These are phyloP conservation scores for Drosophila phalerata DNA, from an alignment of 2,888 invertebrate genomes.

Conservation along the genomic window DNA sequence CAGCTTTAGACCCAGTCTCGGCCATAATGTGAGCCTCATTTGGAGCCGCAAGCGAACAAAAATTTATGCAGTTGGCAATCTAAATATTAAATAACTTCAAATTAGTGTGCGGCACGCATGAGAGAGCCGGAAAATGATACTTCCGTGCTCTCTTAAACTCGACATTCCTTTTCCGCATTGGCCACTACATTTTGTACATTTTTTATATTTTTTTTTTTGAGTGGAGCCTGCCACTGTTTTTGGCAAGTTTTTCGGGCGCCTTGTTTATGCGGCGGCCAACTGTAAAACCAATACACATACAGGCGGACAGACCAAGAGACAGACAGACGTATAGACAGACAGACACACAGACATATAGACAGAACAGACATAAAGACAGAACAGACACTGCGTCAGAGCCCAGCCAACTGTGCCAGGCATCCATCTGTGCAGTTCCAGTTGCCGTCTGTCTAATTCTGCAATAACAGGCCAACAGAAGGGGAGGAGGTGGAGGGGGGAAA, in stretches of 20 bases:
- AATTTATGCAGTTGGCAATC: constrained; percentile 70
- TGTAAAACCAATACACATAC: constrained; percentile 56
- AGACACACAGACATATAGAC: constrained; percentile 25
- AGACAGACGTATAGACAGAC: neutral
- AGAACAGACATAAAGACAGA: constrained; percentile 30
- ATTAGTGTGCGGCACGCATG: constrained; percentile 78
- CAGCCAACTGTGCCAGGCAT: constrained; percentile 78
- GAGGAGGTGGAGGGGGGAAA: neutral
- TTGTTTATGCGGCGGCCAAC: constrained; percentile 77
- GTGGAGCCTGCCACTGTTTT: constrained; percentile 39
- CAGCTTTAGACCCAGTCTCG: neutral
- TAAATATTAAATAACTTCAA: constrained; percentile 74
- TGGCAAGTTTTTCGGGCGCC: constrained; percentile 64
- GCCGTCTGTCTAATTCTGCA: constrained; percentile 78
- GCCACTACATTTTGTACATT: constrained; percentile 73
- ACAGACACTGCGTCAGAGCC: constrained; percentile 58
- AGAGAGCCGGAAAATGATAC: constrained; percentile 73
- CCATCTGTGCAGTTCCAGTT: constrained; percentile 77
- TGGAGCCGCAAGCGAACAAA: constrained; percentile 18
- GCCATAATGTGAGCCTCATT: constrained; percentile 7
- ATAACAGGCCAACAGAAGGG: constrained; percentile 50
- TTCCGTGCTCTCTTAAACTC: constrained; percentile 56
- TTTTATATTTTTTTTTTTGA: constrained; percentile 12
- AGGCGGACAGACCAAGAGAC: constrained; percentile 16
- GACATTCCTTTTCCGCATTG: constrained; percentile 73